Conservation (phyloP, 2,113 vertebrate species). For the Pycnonotus jocosus region DNA sequence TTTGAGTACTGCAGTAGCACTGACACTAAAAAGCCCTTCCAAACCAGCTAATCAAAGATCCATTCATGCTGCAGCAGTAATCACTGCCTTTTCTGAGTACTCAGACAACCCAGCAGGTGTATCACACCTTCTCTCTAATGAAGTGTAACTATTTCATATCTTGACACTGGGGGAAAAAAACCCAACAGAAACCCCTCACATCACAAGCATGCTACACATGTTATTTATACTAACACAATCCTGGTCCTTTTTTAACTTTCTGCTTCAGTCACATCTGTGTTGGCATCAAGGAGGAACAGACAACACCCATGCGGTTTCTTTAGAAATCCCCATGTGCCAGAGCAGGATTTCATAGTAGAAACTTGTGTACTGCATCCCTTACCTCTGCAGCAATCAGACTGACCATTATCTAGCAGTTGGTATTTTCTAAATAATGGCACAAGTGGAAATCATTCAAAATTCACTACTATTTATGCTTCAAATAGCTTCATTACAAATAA, state of each 20-base stretch:
- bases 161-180: background rate
- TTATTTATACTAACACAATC: background rate
- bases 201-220: background rate
- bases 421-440: background rate
- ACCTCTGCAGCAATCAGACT: background rate
- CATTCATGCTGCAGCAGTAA: background rate
- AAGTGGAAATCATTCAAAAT: background rate
- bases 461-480: background rate
- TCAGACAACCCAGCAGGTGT: background rate
- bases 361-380: background rate
- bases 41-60: background rate
- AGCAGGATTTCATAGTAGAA: background rate
- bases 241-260: background rate
- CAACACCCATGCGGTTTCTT: background rate
- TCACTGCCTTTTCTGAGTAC: background rate
- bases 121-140: background rate
- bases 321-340: background rate
- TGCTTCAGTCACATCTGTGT: background rate
- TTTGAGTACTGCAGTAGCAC: background rate
- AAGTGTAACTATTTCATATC: background rate
- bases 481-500: background rate
- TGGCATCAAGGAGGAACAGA: background rate
- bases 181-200: background rate
- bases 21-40: background rate
- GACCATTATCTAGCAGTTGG: background rate